These are phyloP conservation scores for Anguilla obscura DNA, from an alignment of 2,797 vertebrate genomes.

Conservation along the genomic window DNA sequence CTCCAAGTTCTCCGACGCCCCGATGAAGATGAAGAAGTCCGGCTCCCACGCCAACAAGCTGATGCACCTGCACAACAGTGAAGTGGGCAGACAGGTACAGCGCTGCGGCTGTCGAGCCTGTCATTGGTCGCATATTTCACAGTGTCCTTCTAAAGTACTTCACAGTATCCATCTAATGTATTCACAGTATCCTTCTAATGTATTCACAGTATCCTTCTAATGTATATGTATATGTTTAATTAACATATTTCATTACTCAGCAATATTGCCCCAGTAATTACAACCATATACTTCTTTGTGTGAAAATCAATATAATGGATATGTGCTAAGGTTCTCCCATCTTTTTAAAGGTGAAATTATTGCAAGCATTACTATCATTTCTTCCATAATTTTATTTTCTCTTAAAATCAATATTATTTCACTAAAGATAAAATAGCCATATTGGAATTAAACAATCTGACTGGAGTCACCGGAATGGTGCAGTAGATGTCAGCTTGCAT, in stretches of 20 bases:
- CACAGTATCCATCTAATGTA: background rate
- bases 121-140: background rate
- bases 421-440: background rate
- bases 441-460: background rate
- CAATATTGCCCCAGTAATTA: background rate
- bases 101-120: background rate
- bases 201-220: background rate
- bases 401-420: background rate
- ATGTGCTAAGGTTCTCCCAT: background rate
- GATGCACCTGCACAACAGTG: slow-evolving; percentile 99
- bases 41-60: slow-evolving; percentile 96
- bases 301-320: background rate
- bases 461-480: background rate
- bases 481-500: background rate
- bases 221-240: too few species aligned
- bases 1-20: slow-evolving; percentile 96
- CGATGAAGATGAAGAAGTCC: slow-evolving; percentile 96
- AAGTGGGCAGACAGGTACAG: slow-evolving; percentile 95
- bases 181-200: background rate
- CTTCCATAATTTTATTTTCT: background rate
- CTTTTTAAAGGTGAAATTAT: background rate
- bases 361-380: background rate
- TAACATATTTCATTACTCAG: background rate
- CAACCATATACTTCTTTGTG: background rate
- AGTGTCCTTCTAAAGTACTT: background rate